These are phyloP conservation scores for Xestia xanthographa DNA, from an alignment of 2,888 invertebrate genomes.

Conservation along the genomic window DNA sequence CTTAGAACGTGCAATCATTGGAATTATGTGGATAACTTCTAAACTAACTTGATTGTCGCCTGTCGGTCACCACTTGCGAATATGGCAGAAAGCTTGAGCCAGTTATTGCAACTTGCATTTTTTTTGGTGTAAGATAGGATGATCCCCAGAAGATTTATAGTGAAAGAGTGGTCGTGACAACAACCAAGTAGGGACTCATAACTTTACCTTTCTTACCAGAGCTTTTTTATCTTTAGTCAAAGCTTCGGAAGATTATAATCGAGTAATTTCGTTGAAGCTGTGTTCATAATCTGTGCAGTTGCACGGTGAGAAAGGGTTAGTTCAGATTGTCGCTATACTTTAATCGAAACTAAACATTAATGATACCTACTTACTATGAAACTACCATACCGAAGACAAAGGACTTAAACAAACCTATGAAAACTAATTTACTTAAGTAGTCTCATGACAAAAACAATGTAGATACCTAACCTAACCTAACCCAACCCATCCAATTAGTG, in stretches of 20 bases:
- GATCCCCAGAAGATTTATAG: background rate
- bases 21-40: background rate
- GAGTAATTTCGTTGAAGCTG: too few relatives aligned
- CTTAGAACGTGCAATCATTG: slow-evolving; percentile 3
- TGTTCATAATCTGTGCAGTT: too few relatives aligned
- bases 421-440: slow-evolving; percentile 43
- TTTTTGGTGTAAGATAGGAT: too few relatives aligned
- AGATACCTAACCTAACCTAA: too few relatives aligned
- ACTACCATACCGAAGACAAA: background rate
- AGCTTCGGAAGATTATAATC: too few relatives aligned
- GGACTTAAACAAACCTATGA: slow-evolving; percentile 20
- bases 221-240: background rate
- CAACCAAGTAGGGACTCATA: background rate
- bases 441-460: slow-evolving; percentile 29
- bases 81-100: background rate
- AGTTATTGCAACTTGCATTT: background rate
- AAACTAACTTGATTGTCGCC: background rate
- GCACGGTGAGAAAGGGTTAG: background rate
- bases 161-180: background rate
- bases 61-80: background rate
- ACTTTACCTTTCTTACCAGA: background rate
- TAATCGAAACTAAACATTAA: background rate
- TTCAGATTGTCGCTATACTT: background rate
- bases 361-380: background rate
- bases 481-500: slow-evolving; percentile 50